Evolutionary conservation across 2,888 invertebrate species (phyloP).

Genomic region (Tenthredo mesomela): DNA sequence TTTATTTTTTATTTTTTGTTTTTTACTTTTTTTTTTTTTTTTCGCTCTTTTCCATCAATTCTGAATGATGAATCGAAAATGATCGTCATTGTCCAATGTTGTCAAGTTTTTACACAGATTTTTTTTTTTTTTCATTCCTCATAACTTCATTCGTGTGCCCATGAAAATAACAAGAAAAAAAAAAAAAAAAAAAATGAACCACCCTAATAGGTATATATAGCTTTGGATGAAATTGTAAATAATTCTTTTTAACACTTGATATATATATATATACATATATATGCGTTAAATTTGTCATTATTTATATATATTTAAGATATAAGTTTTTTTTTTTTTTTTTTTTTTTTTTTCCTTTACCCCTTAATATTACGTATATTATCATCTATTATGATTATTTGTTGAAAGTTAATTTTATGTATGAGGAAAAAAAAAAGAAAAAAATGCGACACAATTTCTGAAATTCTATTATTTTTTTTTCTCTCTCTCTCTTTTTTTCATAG

Average conservation of each 20-base stretch:
- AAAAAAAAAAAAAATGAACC: too few relatives aligned
- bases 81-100: too few relatives aligned
- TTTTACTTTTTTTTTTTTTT: too few relatives aligned
- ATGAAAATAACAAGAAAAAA: too few relatives aligned
- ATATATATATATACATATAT: background rate
- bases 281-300: conserved; percentile 28
- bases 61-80: too few relatives aligned
- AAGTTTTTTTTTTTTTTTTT: background rate
- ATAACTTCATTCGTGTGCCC: too few relatives aligned
- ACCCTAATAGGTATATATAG: too few relatives aligned
- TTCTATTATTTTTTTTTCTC: background rate
- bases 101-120: too few relatives aligned
- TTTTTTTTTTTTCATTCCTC: too few relatives aligned
- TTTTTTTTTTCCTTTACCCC: too few relatives aligned
- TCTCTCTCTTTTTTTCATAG: background rate
- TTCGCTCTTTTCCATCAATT: too few relatives aligned
- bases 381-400: background rate
- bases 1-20: too few relatives aligned
- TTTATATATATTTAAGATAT: conserved; percentile 20
- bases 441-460: background rate
- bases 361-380: background rate
- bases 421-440: background rate
- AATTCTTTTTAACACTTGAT: background rate
- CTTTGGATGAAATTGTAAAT: conserved; percentile 10
- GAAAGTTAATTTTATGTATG: background rate